These are phyloP conservation scores for Lordiphosa clarofinis DNA, from an alignment of 1,140 invertebrate genomes.

Conservation along the genomic window DNA sequence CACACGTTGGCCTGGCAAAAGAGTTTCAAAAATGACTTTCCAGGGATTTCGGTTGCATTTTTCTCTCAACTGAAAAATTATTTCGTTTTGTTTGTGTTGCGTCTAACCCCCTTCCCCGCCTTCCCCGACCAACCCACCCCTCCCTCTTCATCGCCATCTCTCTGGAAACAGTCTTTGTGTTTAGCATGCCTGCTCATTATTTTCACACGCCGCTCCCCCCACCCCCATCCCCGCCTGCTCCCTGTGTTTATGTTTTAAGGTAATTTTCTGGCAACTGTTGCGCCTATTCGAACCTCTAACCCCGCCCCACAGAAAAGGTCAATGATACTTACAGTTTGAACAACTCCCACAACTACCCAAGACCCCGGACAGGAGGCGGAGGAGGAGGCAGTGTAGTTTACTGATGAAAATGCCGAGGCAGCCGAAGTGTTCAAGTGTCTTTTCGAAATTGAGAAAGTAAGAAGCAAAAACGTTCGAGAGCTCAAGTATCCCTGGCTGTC, in stretches of 20 bases:
- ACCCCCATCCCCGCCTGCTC: not conserved
- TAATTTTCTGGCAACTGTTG: constrained; percentile 74
- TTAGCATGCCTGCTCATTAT: constrained; percentile 68
- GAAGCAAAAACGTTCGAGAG: constrained; percentile 39
- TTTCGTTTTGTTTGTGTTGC: constrained; percentile 11
- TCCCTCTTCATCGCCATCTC: not conserved
- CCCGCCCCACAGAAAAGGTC: constrained; percentile 39
- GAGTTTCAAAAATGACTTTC: constrained; percentile 51
- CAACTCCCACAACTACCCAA: constrained; percentile 34
- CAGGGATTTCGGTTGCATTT: constrained; percentile 57
- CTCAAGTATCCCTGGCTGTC: constrained; percentile 28
- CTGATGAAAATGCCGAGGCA: not conserved
- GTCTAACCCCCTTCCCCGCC: constrained; percentile 1
- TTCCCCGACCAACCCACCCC: not conserved
- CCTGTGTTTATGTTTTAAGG: constrained; percentile 65
- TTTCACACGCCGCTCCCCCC: constrained; percentile 59
- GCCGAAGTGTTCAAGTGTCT: constrained; percentile 61
- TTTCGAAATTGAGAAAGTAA: constrained; percentile 54
- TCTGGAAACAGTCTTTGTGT: constrained; percentile 36
- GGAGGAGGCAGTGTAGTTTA: not conserved
- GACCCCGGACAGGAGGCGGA: not conserved
- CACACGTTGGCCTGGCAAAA: constrained; percentile 5
- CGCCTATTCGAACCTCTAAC: constrained; percentile 36
- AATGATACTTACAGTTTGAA: constrained; percentile 75
- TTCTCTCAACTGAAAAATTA: constrained; percentile 25